Conservation (phyloP, 2,888 invertebrate genomes). For the Reticulitermes lucifugus region DNA sequence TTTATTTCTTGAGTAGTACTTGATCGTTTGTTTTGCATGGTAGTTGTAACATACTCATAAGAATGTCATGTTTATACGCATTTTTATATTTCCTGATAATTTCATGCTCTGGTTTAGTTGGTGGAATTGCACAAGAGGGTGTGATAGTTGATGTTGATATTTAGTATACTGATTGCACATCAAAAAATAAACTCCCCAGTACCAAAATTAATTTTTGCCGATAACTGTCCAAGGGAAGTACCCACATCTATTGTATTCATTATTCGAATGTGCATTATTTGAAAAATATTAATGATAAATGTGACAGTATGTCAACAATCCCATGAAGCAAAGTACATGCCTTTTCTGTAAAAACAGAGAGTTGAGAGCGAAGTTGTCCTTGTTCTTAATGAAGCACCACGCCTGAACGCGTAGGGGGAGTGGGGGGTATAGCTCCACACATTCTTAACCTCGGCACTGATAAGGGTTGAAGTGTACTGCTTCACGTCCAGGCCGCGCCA, state of each 20-base stretch:
- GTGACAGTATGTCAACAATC: background rate
- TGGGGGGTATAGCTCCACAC: too few species aligned
- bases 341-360: too few species aligned
- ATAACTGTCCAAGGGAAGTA: background rate
- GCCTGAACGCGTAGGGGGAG: too few species aligned
- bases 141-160: slow-evolving; percentile 25
- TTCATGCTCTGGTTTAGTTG: background rate
- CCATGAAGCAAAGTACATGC: too few species aligned
- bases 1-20: slow-evolving; percentile 18
- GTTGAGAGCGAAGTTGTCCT: too few species aligned
- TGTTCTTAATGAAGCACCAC: too few species aligned
- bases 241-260: background rate
- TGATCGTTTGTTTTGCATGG: slow-evolving; percentile 13
- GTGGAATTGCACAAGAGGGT: slow-evolving; percentile 18
- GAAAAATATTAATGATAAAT: background rate
- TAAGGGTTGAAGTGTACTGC: too few species aligned
- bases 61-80: background rate
- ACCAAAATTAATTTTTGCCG: background rate
- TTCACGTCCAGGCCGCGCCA: too few species aligned
- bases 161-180: background rate
- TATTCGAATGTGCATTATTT: background rate
- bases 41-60: background rate
- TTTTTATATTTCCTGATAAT: background rate
- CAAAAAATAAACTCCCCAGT: background rate
- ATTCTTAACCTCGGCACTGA: too few species aligned